Evolutionary conservation across 2,113 vertebrate genomes (phyloP).

Genomic region (Rhinoptilus africanus): DNA sequence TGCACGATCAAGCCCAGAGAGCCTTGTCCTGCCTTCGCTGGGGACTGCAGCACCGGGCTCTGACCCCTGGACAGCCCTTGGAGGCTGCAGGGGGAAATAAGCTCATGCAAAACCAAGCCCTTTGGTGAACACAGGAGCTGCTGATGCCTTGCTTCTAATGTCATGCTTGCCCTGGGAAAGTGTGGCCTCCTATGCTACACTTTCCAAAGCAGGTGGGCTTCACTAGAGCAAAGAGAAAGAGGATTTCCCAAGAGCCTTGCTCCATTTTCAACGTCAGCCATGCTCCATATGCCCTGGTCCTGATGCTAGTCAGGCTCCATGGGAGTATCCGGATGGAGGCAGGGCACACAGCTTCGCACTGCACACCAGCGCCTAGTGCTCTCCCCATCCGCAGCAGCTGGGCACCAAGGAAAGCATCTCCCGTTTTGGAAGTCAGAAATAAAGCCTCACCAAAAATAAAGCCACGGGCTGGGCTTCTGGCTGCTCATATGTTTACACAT

Average conservation of each 20-base stretch:
- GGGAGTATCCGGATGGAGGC: background rate
- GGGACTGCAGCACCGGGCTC: background rate
- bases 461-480: background rate
- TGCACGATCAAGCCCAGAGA: background rate
- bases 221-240: background rate
- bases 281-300: accelerated
- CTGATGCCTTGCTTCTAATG: background rate
- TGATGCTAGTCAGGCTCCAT: background rate
- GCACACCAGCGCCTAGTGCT: accelerated
- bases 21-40: background rate
- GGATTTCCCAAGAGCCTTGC: background rate
- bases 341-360: background rate
- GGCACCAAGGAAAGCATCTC: background rate
- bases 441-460: background rate
- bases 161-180: background rate
- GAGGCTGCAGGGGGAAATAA: background rate
- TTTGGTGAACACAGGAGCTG: background rate
- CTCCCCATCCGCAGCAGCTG: accelerated
- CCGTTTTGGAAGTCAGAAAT: background rate
- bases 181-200: background rate
- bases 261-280: background rate
- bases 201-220: background rate
- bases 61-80: background rate
- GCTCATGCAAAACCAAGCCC: background rate
- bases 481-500: background rate